phyloP scores from a whole-genome alignment of 2,113 vertebrate genomes.

The Gobio gobio region DNA sequence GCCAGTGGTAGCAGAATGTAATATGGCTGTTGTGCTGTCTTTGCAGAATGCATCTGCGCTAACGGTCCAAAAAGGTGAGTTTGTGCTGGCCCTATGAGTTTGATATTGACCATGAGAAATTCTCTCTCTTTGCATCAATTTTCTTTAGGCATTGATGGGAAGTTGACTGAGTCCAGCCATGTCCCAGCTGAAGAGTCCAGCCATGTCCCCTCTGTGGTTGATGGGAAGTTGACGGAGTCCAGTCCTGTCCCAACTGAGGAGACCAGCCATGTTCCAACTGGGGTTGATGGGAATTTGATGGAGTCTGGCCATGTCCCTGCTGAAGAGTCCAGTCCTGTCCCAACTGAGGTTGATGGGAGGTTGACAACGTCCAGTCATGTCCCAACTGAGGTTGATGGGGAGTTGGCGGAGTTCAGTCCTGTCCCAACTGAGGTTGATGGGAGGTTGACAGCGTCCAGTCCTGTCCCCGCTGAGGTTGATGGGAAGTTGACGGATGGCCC shows the following conservation, averaged over 20 bases:
- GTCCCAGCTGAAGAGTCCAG: too few relatives aligned
- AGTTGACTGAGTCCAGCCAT: neutral
- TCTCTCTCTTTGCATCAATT: neutral
- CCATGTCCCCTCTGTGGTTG: accelerated
- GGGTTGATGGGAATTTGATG: neutral
- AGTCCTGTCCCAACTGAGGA: neutral
- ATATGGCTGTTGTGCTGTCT: neutral
- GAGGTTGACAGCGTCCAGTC: too few relatives aligned
- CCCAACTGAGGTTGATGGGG: too few relatives aligned
- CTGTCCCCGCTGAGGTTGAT: neutral
- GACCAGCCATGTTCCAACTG: accelerated
- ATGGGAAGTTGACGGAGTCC: too few relatives aligned
- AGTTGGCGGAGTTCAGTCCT: too few relatives aligned
- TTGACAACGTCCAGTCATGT: neutral
- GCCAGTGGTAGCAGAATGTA: neutral
- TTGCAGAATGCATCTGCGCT: neutral
- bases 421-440: neutral
- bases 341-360: too few relatives aligned
- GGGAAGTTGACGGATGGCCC: too few relatives aligned
- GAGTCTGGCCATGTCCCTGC: too few relatives aligned
- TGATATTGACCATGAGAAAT: neutral
- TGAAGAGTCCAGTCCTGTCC: too few relatives aligned
- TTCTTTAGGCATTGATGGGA: neutral
- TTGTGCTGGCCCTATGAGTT: neutral
- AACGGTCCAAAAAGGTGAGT: neutral